Evolutionary conservation across 2,888 invertebrate genomes (phyloP).

Genomic region (Eugnorisma glareosa): DNA sequence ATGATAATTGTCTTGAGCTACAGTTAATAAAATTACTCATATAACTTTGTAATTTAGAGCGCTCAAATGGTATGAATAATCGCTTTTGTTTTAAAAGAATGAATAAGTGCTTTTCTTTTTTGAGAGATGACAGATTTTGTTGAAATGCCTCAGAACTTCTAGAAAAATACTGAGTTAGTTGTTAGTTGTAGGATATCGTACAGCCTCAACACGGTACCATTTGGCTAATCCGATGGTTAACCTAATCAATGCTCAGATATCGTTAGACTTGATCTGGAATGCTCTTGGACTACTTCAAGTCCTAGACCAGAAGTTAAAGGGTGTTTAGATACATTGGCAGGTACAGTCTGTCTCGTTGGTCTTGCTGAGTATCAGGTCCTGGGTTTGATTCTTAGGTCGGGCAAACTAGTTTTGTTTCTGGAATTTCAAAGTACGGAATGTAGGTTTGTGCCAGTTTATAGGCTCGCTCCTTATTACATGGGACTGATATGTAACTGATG

Average conservation of each 20-base stretch:
- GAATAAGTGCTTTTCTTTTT: conserved; percentile 8
- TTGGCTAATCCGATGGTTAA: no score
- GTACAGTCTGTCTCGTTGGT: no score
- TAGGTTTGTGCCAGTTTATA: background rate
- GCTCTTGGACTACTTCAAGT: background rate
- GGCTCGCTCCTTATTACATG: background rate
- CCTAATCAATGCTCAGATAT: background rate
- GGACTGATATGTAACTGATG: background rate
- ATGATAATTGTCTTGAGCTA: conserved; percentile 63
- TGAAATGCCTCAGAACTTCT: conserved; percentile 6
- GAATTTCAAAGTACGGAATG: background rate
- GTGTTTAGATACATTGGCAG: background rate
- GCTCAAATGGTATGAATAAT: conserved; percentile 46
- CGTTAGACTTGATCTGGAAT: background rate
- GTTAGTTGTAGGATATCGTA: background rate
- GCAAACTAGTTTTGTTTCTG: background rate
- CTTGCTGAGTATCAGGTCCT: no score
- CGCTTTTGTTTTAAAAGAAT: conserved; percentile 41
- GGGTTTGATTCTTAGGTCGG: no score
- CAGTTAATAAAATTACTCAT: conserved; percentile 64
- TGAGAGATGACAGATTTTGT: conserved; percentile 7
- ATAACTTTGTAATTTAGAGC: conserved; percentile 61
- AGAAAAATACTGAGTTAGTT: background rate
- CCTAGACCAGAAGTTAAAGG: background rate
- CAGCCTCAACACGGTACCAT: background rate